These are phyloP conservation scores for Labrus mixtus DNA, from an alignment of 2,113 vertebrate genomes.

Conservation along the genomic window DNA sequence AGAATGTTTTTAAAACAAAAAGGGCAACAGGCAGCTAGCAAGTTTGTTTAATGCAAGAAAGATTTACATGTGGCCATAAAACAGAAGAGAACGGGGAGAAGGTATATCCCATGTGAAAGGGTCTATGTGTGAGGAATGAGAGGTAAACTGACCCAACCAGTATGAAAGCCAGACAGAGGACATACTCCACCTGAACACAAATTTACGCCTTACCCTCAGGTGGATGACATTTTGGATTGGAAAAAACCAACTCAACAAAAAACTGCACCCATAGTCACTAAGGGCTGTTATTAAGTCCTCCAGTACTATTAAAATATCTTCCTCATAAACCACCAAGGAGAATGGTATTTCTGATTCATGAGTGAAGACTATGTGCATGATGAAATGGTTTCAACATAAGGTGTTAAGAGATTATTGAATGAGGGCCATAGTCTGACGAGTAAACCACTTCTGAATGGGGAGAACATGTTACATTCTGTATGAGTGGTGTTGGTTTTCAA, in stretches of 20 bases:
- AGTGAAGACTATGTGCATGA: no score
- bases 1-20: conserved; percentile 76
- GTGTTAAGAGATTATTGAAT: no score
- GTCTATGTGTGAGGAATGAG: conserved; percentile 57
- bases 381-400: no score
- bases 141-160: conserved; percentile 70
- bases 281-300: no score
- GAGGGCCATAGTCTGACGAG: no score
- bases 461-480: neutral
- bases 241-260: conserved; percentile 35
- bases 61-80: conserved; percentile 80
- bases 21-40: conserved; percentile 60
- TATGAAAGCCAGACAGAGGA: conserved; percentile 59
- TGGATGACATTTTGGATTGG: conserved; percentile 44
- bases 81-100: conserved; percentile 76
- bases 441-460: no score
- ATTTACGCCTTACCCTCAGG: conserved; percentile 73
- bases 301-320: no score
- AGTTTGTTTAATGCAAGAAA: conserved; percentile 78
- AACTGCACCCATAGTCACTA: no score
- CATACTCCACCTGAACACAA: conserved; percentile 65
- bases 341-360: no score
- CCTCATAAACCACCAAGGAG: no score
- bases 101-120: conserved; percentile 60
- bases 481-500: no score